Conservation (phyloP, 2,888 invertebrate genomes). For the Serripes groenlandicus region DNA sequence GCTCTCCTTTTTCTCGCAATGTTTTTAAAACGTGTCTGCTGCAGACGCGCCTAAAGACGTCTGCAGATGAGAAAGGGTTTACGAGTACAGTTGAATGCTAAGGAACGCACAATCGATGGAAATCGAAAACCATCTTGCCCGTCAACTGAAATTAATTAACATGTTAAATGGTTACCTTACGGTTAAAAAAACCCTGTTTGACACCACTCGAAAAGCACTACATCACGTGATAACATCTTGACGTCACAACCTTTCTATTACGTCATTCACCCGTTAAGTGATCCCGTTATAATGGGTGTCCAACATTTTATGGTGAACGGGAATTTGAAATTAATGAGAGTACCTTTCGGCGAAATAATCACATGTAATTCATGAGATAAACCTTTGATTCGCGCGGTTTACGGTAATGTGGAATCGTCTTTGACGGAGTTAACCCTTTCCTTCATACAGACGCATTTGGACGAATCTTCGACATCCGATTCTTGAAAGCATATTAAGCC, state of each 20-base stretch:
- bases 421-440: too few species aligned
- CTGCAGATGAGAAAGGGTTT: neutral
- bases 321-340: neutral
- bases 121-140: neutral
- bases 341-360: too few species aligned
- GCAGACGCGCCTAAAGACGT: too few species aligned
- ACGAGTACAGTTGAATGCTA: neutral
- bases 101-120: neutral
- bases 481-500: too few species aligned
- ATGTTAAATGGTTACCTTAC: neutral
- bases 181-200: slow-evolving; percentile 19
- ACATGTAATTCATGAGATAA: too few species aligned
- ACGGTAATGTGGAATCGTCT: too few species aligned
- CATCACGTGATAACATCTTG: slow-evolving; percentile 11
- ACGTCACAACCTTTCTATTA: slow-evolving; percentile 6
- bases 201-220: slow-evolving; percentile 15
- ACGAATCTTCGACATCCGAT: too few species aligned
- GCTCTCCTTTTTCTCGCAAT: too few species aligned
- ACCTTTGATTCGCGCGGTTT: too few species aligned
- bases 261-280: slow-evolving; percentile 16
- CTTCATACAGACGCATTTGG: too few species aligned
- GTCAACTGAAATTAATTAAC: slow-evolving; percentile 12
- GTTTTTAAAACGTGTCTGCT: too few species aligned
- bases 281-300: slow-evolving; percentile 4
- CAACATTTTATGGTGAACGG: neutral